Base-by-base conservation (phyloP, 2,888 invertebrate genomes). In the Noctua fimbriata region DNA sequence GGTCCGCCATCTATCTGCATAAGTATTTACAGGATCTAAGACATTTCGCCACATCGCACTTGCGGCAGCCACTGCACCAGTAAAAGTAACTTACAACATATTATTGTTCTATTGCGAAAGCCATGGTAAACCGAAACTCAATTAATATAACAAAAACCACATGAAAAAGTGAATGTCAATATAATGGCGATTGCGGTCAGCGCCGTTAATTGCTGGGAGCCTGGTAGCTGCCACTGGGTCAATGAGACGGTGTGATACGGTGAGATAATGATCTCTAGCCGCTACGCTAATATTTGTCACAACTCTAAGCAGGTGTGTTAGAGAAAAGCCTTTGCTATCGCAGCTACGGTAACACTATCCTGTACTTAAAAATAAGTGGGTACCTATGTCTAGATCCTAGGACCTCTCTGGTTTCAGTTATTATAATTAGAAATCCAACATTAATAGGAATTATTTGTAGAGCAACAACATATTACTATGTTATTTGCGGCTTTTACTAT, bases 131-230 rank as follows among this genome's bases (percentile, higher is more conserved):
- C 81, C 78, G 77, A 79, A 84, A 89, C 72, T 76, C 79, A 82
- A 89, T 87, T 89, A 87, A 76, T 75, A 69, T 73, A 72, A 76
- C 71, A 80, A 87, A 85, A 87, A 79, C 65, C 67, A 77, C 66
- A 78, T 85, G 67, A 87, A 85, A 86, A 89, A 89, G 84, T 83
- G 75, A 89, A 86, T 82, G 87, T 78, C 79, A 83, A 82, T 78
- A 49, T 72, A 70, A 85, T 76, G 47, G 44, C 78, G 63, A 78
- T 78, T 87, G 88, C 76, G 85, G 85, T 69, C 78, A 72, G 58
- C 67, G 78, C 36, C 32, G 70, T 73, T 89, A 78, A 84, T 87
- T 84, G 73, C 49, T 44, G 49, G 41, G 55, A 78, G 41, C 41
- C 49, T 24, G 41, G 55, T 60, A 28, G 9, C n/a, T 24, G n/a